Base-by-base conservation (phyloP, 2,888 invertebrate genomes). In the Cosmia trapezina region DNA sequence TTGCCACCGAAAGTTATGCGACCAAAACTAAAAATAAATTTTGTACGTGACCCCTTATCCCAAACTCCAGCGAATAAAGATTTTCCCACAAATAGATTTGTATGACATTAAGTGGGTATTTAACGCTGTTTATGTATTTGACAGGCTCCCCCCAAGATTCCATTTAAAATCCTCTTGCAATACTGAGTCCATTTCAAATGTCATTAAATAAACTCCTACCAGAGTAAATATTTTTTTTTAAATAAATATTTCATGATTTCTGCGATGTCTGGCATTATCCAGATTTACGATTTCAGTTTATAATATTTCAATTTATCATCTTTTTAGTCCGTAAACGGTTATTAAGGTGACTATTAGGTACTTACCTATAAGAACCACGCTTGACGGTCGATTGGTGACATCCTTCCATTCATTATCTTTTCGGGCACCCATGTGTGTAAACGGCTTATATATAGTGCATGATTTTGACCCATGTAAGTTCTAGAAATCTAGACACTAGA, bases 41-140 rank as follows among this genome's bases (percentile, higher is more conserved):
- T 9, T n/a, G 17, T 47, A 5, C 12, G 37, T 43, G 45, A 53
- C 28, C 76, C 54, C n/a, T 43, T 12, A 43, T 11, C 51, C 47
- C 4, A 33, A 60, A 41, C 12, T 9, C 14, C 1, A 37, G 4
- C n/a, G 17, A 64, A 53, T 37, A 53, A 59, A 56, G 28, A 51
- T 60, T 74, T 62, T 59, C 22, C 47, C 47, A 57, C 57, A 76
- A 68, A 77, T 65, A 54, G 49, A 57, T 71, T 65, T 51, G 33
- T 77, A 61, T 82, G 72, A 59, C 78, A 54, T 65, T 54, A 65
- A 77, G 78, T 71, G 82, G 82, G 64, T 71, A 68, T 71, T 80
- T 76, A 57, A 49, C n/a, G 19, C 61, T 54, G 45, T 61, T 53
- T 45, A 68, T 76, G 78, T 33, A 57, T 59, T 65, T 81, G 82